Percentiles rank a stretch among this genome's conserved stretches.
Conservation (phyloP, 2,797 vertebrate species). For the Phrynocephalus vlangalii region DNA sequence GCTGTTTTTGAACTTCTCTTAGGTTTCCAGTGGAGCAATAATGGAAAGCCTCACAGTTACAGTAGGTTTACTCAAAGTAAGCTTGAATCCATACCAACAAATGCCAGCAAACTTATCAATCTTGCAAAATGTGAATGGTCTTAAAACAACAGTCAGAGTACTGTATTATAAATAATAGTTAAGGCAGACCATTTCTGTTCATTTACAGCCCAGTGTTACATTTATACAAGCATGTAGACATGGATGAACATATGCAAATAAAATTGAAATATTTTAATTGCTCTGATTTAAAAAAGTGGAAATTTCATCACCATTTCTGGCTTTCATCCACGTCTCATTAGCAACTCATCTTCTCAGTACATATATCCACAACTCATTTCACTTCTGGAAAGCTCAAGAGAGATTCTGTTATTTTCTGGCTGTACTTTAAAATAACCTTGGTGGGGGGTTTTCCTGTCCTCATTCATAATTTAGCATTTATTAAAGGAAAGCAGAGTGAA, state of each 20-base stretch:
- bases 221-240: no score
- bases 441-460: slow-evolving; percentile 6
- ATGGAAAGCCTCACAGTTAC: neutral
- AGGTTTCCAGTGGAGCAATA: neutral
- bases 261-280: neutral
- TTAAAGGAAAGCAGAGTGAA: slow-evolving; percentile 41
- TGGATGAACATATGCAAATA: neutral
- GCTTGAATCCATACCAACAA: neutral
- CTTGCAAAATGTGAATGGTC: neutral
- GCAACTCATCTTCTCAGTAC: slow-evolving; percentile 22
- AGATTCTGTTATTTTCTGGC: slow-evolving; percentile 21
- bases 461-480: slow-evolving; percentile 33
- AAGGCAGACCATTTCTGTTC: neutral
- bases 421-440: slow-evolving; percentile 42
- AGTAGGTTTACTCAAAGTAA: no score
- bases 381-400: slow-evolving; percentile 31
- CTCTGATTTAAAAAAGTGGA: slow-evolving; percentile 13
- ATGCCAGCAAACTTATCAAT: neutral
- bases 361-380: slow-evolving; percentile 29
- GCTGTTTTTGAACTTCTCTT: neutral
- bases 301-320: slow-evolving; percentile 33
- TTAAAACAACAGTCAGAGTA: neutral
- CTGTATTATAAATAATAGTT: no score
- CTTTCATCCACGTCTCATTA: neutral
- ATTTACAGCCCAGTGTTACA: neutral